Evolutionary conservation across 2,888 invertebrate genomes (phyloP), one percentile per base, ranked within the genome.

Genomic region (Sinopyrophorus schimmeli): DNA sequence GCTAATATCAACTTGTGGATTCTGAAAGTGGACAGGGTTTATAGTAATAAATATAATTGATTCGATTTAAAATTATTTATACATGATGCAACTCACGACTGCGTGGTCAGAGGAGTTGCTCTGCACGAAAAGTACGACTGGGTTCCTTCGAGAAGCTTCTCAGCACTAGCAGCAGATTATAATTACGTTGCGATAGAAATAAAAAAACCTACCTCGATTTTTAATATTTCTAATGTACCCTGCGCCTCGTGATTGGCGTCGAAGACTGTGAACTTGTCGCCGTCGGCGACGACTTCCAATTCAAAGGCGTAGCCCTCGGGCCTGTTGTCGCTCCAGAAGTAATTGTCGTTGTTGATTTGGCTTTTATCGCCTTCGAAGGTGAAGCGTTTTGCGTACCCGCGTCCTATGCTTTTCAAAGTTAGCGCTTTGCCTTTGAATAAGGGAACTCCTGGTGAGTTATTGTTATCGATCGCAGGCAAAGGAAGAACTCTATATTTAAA

Each of bases 281-380:
- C 85, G 42, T 80, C 74, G 7, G 82, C 80, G 3, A 87, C 77
- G 0, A 84, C 80, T 64, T 83, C 83, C 50, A 84, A 73, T 67
- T 84, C 84, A 70, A 89, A 87, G 18, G 82, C 83, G 67, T 82
- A 88, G 35, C 89, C 89, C 68, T 83, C 83, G 1, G 82, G 81
- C 53, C 80, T 75, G 20, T 86, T 87, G 73, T 89, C 89, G 14
- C 86, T 84, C 86, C 87, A 89, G 75, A 89, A 88, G 70, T 83
- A 87, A 66, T 86, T 84, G 34, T 78, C 76, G 68, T 86, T 86
- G 72, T 85, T 86, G 27, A 84, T 76, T 23, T 77, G 76, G 18
- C 77, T 78, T 28, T 77, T 75, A 42, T 79, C 75, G 1, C 84
- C 80, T 63, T 83, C 80, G 72, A 89, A 88, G 1, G 87, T 87